These are phyloP conservation scores for Arothron firmamentum DNA, from an alignment of 2,113 vertebrate genomes.

Conservation along the genomic window DNA sequence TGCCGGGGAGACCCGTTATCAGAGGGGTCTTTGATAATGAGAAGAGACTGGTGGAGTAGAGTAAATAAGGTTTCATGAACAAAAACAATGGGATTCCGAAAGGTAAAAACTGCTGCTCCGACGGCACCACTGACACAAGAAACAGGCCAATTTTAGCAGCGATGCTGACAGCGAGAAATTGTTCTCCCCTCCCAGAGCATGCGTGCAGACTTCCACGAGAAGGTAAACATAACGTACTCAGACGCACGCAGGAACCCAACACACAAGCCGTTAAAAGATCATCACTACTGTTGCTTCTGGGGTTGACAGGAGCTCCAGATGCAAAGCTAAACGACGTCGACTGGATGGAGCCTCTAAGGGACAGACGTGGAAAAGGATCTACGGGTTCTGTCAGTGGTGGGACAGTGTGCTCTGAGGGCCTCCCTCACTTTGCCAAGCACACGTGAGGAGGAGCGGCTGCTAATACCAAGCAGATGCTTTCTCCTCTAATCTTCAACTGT, in stretches of 20 bases:
- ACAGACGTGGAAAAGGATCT: too few relatives aligned
- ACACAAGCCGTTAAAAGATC: too few relatives aligned
- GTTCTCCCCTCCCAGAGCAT: background rate
- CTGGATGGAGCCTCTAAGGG: too few relatives aligned
- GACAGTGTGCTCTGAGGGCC: too few relatives aligned
- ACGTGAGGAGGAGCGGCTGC: conserved; percentile 2
- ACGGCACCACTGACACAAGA: conserved; percentile 16
- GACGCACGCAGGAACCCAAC: too few relatives aligned
- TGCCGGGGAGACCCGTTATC: conserved; percentile 49
- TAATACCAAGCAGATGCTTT: conserved; percentile 43
- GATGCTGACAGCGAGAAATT: conserved; percentile 13
- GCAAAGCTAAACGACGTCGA: too few relatives aligned
- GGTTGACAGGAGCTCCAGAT: too few relatives aligned
- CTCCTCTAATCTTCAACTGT: conserved; percentile 19
- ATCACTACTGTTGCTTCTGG: too few relatives aligned
- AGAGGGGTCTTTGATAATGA: conserved; percentile 52
- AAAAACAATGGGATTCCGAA: conserved; percentile 23
- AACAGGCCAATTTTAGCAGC: conserved; percentile 15
- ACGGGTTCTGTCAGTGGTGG: too few relatives aligned
- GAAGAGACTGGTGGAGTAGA: conserved; percentile 33
- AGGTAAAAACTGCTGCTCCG: conserved; percentile 18
- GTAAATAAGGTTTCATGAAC: conserved; percentile 42
- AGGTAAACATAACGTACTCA: too few relatives aligned
- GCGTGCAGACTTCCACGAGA: too few relatives aligned
- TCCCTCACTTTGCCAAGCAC: too few relatives aligned